Evolutionary conservation across 2,888 invertebrate species (phyloP), one percentile per base, ranked within the genome.

Genomic region (Caenorhabditis macrosperma): DNA sequence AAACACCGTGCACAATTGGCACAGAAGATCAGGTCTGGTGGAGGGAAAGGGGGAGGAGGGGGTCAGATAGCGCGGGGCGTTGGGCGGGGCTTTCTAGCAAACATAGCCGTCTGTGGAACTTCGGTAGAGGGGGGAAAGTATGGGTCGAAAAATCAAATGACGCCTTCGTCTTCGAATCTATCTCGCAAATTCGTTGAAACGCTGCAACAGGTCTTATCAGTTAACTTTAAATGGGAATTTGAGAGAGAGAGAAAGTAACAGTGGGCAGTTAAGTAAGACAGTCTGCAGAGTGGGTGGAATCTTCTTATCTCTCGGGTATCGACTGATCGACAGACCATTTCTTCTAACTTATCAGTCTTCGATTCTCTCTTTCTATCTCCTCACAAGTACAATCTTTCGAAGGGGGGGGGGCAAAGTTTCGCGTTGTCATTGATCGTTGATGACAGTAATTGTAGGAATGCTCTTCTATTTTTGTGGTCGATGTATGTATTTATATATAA

Each of bases 61-160:
- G 50, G 26, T 26, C 50, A 26, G 28, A 26, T 6, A 26, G 26
- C 15, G 30, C 52, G 41, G 28, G 33, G 48, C n/a, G 5, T 2
- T 26, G 17, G 35, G 33, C 17, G 30, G 63, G 33, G 63, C 35
- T 48, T 64, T 64, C 48, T 50, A 50, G 64, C 64, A 74, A 74
- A 74, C 50, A 74, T 26, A 15, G 63, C 28, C 52, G 28, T 1
- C 26, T 17, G 41, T 26, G 44, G 69, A 52, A 69, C 60, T 48
- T 69, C 60, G 44, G 46, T 38, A 30, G 57, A 50, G 35, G 41
- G 24, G 22, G 26, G 28, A 38, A 48, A 28, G 54, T 44, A 50
- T 52, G 69, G 69, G 69, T 60, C 69, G 50, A 59, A 60, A 60
- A 69, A 69, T 69, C 69, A 69, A 69, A 17, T 44, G 20, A 44